Conservation (phyloP, 92 coral and sea anemone genomes). For the Virgularia gustaviana region DNA sequence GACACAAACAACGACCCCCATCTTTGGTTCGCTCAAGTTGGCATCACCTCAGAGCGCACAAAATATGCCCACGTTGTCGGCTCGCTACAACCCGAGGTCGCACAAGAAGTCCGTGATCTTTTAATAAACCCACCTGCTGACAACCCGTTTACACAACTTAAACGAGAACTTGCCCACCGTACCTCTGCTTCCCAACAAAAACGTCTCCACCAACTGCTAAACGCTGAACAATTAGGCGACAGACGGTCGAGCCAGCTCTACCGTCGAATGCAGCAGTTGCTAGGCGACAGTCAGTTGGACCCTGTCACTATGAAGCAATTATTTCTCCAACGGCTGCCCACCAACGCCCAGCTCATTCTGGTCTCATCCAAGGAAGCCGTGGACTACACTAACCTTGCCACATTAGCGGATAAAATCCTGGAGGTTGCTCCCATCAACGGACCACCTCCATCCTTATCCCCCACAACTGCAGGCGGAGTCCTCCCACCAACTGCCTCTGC, state of each 20-base stretch:
- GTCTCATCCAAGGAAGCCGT: neutral
- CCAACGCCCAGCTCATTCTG: neutral
- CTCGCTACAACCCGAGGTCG: too few relatives aligned
- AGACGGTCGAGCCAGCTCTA: conserved; percentile 2
- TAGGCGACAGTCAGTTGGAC: conserved; percentile 6
- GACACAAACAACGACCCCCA: neutral
- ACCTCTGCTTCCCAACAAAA: neutral
- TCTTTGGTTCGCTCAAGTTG: too few relatives aligned
- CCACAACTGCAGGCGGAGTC: too few relatives aligned
- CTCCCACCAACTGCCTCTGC: too few relatives aligned
- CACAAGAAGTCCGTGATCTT: neutral
- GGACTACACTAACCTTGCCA: neutral
- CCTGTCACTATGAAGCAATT: neutral
- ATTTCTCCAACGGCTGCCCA: neutral
- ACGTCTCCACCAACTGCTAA: neutral
- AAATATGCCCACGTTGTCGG: too few relatives aligned
- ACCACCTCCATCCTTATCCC: too few relatives aligned
- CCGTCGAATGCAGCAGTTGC: neutral
- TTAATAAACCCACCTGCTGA: neutral
- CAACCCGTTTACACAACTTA: neutral
- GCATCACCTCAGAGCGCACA: neutral
- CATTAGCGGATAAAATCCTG: neutral
- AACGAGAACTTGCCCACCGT: neutral
- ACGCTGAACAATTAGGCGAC: conserved; percentile 14
- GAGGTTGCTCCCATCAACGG: conserved; percentile 3